Evolutionary conservation across 1,140 invertebrate species (phyloP), one percentile per base, ranked within the genome.

Genomic region (Condylostylus longicornis): DNA sequence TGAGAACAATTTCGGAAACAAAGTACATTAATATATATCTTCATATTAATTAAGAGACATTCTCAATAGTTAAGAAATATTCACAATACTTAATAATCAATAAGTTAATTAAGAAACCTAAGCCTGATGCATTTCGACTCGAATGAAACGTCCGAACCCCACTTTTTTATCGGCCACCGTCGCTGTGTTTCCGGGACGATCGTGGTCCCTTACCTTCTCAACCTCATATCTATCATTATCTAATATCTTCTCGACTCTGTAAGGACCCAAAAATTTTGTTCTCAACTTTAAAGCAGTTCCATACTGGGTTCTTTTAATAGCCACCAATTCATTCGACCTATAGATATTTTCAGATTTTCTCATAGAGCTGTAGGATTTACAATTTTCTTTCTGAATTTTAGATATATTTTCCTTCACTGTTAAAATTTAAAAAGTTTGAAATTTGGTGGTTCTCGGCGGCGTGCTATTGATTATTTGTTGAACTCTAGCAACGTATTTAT

Each of bases 251-350:
- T 41, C 19, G 3, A 56, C 38, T 20, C 48, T 31, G 35, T 62
- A 61, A 0, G 54, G 56, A 6, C 54, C 54, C n/a, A 60, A 39
- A 42, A 47, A 63, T 23, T 58, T 57, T 9, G 39, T 41, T 18
- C 43, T 38, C 8, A 62, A 14, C 23, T 62, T 62, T 9, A 51
- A 18, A 2, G 52, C 58, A 14, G 43, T 19, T 2, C 43, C 45
- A 41, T 50, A 52, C 19, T 61, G 58, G 1, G 60, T 61, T 28
- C 55, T 35, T 34, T 58, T 54, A 12, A 62, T 62, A 12, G 55
- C 59, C 3, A 63, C 57, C 23, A 56, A 19, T 33, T 63, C 55
- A 14, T 48, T 48, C 12, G 43, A 34, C 9, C 48, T 37, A 36
- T 61, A 61, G 15, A 34, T 25, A 13, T 10, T 44, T 27, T 39